phyloP scores from a whole-genome alignment of 2,888 invertebrate genomes.

The Hirtodrosophila histrioides region DNA sequence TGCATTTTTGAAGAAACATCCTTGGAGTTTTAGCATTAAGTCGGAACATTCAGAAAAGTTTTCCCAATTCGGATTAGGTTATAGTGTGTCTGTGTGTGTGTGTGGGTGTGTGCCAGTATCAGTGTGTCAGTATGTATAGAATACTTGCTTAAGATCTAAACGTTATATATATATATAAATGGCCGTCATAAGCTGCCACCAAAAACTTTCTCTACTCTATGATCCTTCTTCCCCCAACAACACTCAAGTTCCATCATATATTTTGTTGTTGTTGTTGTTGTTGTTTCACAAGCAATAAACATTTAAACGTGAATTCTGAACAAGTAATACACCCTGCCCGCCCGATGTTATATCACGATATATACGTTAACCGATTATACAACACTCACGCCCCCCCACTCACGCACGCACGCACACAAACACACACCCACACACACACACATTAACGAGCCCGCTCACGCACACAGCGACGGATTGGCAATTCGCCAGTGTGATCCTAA shows the following conservation, averaged over 20 bases:
- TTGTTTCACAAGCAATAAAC: conserved; percentile 65
- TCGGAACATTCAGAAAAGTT: conserved; percentile 1
- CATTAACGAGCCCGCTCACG: conserved; percentile 1
- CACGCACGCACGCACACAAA: conserved; percentile 12
- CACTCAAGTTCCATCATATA: background rate
- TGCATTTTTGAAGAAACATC: background rate
- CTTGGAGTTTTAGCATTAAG: background rate
- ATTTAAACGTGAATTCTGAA: conserved; percentile 66
- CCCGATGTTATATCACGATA: background rate
- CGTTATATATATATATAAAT: conserved; percentile 23
- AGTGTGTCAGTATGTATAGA: conserved; percentile 11
- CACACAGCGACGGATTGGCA: conserved; percentile 20
- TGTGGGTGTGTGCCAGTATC: background rate
- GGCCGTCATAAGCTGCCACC: conserved; percentile 10
- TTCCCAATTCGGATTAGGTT: conserved; percentile 6
- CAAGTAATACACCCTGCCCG: conserved; percentile 23
- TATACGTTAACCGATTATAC: conserved; percentile 3
- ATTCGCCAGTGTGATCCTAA: conserved; percentile 61
- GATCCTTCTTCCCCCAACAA: conserved; percentile 4
- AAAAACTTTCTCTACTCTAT: conserved; percentile 16
- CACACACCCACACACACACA: conserved; percentile 5
- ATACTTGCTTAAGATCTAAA: conserved; percentile 51
- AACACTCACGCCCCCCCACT: conserved; percentile 2
- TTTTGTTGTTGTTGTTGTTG: no score
- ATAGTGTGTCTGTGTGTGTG: background rate